Evolutionary conservation across 2,888 invertebrate species (phyloP).

Genomic region (Drepana falcataria): DNA sequence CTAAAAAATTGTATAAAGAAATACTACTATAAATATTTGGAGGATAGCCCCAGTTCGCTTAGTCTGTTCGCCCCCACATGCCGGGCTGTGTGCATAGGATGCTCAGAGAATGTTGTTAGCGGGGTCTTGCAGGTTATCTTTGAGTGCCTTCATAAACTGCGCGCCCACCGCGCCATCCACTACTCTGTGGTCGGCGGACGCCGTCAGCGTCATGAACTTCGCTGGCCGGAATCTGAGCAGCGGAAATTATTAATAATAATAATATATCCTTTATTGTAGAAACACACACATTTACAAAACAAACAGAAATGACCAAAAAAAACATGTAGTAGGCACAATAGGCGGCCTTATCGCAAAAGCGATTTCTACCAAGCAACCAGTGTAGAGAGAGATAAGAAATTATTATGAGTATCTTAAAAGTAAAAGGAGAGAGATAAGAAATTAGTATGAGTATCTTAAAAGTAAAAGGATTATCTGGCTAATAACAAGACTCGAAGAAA

Average conservation of each 20-base stretch:
- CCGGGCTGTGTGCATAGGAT: conserved; percentile 2
- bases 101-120: conserved; percentile 93
- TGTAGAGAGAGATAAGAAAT: too few relatives aligned
- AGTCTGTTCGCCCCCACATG: not conserved
- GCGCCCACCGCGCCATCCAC: conserved; percentile 99
- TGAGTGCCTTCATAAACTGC: conserved; percentile 95
- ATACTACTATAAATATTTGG: not conserved
- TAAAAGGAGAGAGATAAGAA: too few relatives aligned
- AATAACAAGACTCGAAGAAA: too few relatives aligned
- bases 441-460: too few relatives aligned
- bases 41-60: not conserved
- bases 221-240: conserved; percentile 83
- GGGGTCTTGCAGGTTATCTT: conserved; percentile 93
- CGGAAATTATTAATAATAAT: conserved; percentile 6
- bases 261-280: too few relatives aligned
- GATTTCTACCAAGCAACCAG: too few relatives aligned
- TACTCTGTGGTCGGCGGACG: conserved; percentile 98
- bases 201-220: conserved; percentile 91
- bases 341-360: not conserved
- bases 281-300: too few relatives aligned
- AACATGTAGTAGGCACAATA: too few relatives aligned
- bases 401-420: too few relatives aligned
- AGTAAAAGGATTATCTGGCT: too few relatives aligned
- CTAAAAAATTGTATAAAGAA: not conserved
- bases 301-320: too few relatives aligned